Evolutionary conservation across 2,113 vertebrate species (phyloP).

Genomic region (Percina caprodes): DNA sequence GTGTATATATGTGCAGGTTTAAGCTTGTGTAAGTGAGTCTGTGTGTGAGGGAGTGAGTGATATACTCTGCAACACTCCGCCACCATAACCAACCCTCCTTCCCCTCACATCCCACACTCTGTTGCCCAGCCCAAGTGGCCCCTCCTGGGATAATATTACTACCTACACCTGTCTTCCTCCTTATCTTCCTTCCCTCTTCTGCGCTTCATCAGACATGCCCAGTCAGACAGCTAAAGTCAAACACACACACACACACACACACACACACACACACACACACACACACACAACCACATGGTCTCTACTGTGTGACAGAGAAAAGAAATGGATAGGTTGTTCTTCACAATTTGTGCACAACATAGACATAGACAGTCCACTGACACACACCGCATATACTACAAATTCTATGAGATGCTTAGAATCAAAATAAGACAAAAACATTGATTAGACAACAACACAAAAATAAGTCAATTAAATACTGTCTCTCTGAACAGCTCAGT

Average conservation of each 20-base stretch:
- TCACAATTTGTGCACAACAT: neutral
- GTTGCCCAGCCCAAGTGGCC: conserved; percentile 15
- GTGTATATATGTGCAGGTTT: no score
- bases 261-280: conserved; percentile 11
- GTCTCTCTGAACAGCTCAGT: neutral
- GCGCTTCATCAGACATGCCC: conserved; percentile 45
- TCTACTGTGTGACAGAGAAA: conserved; percentile 21
- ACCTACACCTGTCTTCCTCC: conserved; percentile 63
- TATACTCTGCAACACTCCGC: conserved; percentile 16
- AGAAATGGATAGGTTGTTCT: neutral
- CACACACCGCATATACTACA: neutral
- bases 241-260: conserved; percentile 14
- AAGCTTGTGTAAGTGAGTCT: conserved; percentile 23
- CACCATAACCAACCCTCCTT: neutral
- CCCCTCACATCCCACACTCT: conserved; percentile 7
- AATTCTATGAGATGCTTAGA: neutral
- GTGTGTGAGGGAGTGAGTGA: conserved; percentile 1
- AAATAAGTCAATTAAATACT: neutral
- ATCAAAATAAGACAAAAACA: neutral
- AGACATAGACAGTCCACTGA: no score
- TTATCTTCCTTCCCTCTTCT: conserved; percentile 42
- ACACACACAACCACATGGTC: conserved; percentile 9
- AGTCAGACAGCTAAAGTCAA: conserved; percentile 32
- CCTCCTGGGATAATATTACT: conserved; percentile 64
- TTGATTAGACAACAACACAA: neutral